Conservation (phyloP, 2,113 vertebrate species). For the Nothoprocta pentlandii region DNA sequence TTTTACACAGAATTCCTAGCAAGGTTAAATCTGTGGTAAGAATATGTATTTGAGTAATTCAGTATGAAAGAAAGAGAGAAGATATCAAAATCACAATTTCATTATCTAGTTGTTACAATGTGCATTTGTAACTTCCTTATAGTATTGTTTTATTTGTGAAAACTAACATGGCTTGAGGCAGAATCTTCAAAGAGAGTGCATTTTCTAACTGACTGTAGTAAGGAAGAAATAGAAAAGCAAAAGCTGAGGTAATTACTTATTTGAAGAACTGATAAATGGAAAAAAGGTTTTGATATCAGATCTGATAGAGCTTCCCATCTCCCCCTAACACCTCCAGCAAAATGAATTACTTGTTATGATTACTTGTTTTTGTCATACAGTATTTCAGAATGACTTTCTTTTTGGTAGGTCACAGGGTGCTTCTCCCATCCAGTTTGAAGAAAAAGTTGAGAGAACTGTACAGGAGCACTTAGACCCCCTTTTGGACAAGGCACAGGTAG, state of each 20-base stretch:
- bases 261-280: not conserved
- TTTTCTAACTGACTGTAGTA: not conserved
- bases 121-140: not conserved
- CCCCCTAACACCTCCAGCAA: not conserved
- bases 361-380: not conserved
- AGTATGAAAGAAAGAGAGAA: not conserved
- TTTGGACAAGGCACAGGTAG: slow-evolving; percentile 77
- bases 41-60: not conserved
- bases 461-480: slow-evolving; percentile 66
- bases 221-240: slow-evolving; percentile 18
- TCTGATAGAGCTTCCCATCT: not conserved
- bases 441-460: not conserved
- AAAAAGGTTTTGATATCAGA: not conserved
- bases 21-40: not conserved
- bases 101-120: not conserved
- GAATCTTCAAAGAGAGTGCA: slow-evolving; percentile 7
- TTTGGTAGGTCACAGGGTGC: slow-evolving; percentile 69
- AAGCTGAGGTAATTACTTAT: slow-evolving; percentile 26
- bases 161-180: slow-evolving; percentile 3
- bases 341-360: not conserved
- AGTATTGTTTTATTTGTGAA: not conserved
- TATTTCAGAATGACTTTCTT: not conserved
- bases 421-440: slow-evolving; percentile 55
- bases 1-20: not conserved
- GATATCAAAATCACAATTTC: not conserved